Percentiles rank a stretch among this genome's conserved stretches.
These are phyloP conservation scores for Gandaritis pyraliata DNA, from an alignment of 2,888 invertebrate genomes.

Conservation along the genomic window DNA sequence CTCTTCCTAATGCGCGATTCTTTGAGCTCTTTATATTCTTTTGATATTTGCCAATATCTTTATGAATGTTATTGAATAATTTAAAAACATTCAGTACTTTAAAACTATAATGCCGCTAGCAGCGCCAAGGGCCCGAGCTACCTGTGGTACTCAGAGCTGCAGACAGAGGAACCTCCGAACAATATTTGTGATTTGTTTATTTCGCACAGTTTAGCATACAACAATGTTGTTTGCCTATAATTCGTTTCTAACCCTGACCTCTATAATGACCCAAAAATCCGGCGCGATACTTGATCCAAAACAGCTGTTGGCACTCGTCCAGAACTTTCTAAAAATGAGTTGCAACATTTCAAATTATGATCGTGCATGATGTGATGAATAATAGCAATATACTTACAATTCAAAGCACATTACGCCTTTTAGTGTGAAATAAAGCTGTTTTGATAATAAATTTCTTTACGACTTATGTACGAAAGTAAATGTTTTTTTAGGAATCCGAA, in stretches of 20 bases:
- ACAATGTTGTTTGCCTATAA: constrained; percentile 17
- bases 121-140: no score
- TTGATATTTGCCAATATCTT: no score
- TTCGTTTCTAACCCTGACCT: constrained; percentile 65
- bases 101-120: no score
- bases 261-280: constrained; percentile 62
- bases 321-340: constrained; percentile 75
- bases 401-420: constrained; percentile 33
- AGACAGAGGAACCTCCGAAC: no score
- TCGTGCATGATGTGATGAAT: constrained; percentile 35
- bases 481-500: background rate
- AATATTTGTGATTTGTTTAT: no score
- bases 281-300: constrained; percentile 57
- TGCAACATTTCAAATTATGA: constrained; percentile 72
- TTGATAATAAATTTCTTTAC: constrained; percentile 14
- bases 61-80: no score
- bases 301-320: constrained; percentile 70
- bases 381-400: constrained; percentile 38
- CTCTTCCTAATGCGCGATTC: background rate
- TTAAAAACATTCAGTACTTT: no score
- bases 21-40: background rate
- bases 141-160: no score
- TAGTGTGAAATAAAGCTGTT: constrained; percentile 20
- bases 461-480: background rate
- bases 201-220: no score